Percentiles rank a stretch among this genome's conserved stretches.
Conservation (phyloP, 2,888 invertebrate genomes). For the Ditylenchus weischeri region DNA sequence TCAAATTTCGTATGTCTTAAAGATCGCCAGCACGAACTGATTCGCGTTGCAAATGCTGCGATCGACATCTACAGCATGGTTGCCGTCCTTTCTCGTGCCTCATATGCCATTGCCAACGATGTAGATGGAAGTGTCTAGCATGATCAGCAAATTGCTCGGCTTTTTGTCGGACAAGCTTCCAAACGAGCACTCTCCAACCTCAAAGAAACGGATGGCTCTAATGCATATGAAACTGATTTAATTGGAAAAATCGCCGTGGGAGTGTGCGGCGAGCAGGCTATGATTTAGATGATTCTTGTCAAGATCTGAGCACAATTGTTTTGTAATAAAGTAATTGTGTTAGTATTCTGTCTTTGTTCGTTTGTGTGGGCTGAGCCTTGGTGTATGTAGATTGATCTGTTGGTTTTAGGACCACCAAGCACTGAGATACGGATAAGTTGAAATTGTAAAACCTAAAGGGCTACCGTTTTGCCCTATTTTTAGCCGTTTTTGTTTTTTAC, state of each 20-base stretch:
- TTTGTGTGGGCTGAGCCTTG: too few species aligned
- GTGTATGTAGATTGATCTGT: too few species aligned
- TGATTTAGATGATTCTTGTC: conserved; percentile 70
- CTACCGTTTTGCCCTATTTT: too few species aligned
- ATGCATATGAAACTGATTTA: conserved; percentile 68
- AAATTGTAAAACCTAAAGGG: too few species aligned
- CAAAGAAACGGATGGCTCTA: conserved; percentile 65
- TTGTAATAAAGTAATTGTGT: too few species aligned
- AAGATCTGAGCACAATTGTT: conserved; percentile 65
- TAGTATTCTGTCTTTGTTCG: too few species aligned
- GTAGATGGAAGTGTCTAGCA: conserved; percentile 62
- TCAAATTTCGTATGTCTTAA: conserved; percentile 55
- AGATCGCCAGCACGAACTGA: conserved; percentile 84
- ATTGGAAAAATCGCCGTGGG: conserved; percentile 70
- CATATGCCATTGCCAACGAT: conserved; percentile 64
- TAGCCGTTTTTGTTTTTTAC: too few species aligned
- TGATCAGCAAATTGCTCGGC: conserved; percentile 75
- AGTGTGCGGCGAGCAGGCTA: conserved; percentile 69
- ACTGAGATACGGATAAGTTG: too few species aligned
- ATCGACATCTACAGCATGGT: conserved; percentile 73
- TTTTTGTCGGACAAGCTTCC: conserved; percentile 69
- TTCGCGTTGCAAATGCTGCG: conserved; percentile 80
- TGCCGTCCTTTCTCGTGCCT: conserved; percentile 78
- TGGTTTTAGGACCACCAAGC: too few species aligned
- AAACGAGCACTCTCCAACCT: conserved; percentile 64